These are phyloP conservation scores for Drosophila setifemur DNA, from an alignment of 1,140 invertebrate species.

Conservation along the genomic window DNA sequence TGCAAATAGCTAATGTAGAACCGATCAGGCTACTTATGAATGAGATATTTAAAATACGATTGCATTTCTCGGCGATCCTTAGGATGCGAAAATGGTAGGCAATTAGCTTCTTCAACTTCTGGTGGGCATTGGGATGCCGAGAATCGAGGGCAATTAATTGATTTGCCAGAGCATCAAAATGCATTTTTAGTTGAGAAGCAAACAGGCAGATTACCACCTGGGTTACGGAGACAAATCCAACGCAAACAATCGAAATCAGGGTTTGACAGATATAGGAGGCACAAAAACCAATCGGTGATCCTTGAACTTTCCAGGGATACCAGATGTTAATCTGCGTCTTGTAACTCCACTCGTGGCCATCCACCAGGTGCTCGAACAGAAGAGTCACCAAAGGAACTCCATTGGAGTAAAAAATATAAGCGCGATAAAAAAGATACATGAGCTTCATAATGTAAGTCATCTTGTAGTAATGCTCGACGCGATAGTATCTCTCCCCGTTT, in stretches of 20 bases:
- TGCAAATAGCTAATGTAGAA: constrained; percentile 67
- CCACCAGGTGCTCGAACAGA: neutral
- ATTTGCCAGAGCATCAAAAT: constrained; percentile 61
- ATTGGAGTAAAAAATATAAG: neutral
- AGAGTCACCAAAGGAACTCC: neutral
- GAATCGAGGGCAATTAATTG: constrained; percentile 39
- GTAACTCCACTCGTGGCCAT: neutral
- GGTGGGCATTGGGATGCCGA: constrained; percentile 17
- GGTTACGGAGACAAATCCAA: neutral
- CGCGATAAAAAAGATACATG: neutral
- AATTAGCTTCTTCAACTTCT: constrained; percentile 45
- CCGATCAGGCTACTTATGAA: constrained; percentile 55
- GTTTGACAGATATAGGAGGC: no score
- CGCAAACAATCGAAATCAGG: neutral
- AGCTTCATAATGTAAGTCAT: neutral
- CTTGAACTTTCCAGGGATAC: neutral
- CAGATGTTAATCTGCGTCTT: neutral
- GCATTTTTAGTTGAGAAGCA: constrained; percentile 58
- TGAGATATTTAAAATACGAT: constrained; percentile 54
- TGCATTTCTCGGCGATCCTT: constrained; percentile 29
- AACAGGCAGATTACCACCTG: constrained; percentile 58
- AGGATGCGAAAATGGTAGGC: constrained; percentile 51
- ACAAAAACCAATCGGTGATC: neutral
- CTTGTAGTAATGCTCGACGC: neutral
- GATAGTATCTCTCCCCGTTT: neutral